Percentiles rank a stretch among this genome's conserved stretches.
phyloP scores from a whole-genome alignment of 2,113 vertebrate species.

The Tylochromis polylepis region DNA sequence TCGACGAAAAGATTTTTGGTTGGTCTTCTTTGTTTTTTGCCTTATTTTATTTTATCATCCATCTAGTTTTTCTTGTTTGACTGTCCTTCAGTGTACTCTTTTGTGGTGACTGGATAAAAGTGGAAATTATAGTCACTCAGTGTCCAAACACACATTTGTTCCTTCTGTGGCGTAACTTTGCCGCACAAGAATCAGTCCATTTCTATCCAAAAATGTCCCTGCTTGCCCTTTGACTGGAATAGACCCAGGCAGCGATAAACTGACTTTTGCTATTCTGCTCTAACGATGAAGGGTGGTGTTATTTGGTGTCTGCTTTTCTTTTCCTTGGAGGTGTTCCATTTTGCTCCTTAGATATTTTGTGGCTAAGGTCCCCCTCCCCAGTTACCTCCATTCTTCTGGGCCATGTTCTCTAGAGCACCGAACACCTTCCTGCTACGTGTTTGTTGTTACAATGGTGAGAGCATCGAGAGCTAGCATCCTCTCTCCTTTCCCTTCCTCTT shows the following conservation, averaged over 20 bases:
- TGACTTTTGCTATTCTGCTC: neutral
- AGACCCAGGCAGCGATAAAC: constrained; percentile 4
- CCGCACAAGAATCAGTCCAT: constrained; percentile 16
- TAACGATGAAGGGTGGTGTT: neutral
- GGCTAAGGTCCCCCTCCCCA: neutral
- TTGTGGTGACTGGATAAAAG: constrained; percentile 44
- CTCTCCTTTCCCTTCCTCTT: neutral
- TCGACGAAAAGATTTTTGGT: neutral
- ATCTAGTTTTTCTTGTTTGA: neutral
- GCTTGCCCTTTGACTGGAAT: constrained; percentile 14
- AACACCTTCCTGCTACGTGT: neutral
- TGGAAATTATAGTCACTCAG: neutral
- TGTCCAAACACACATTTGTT: constrained; percentile 7
- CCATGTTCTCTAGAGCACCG: neutral
- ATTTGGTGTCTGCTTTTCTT: neutral
- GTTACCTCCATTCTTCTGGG: constrained; percentile 7
- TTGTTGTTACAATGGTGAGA: constrained; percentile 17
- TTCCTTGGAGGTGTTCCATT: neutral
- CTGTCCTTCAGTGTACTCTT: neutral
- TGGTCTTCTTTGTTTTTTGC: neutral
- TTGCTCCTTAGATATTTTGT: neutral
- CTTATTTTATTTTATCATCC: neutral
- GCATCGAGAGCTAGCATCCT: constrained; percentile 16
- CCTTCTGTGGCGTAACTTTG: constrained; percentile 26
- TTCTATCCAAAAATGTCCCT: neutral